Base-by-base conservation (phyloP, 2,888 invertebrate species). In the Heliconius charithonia region DNA sequence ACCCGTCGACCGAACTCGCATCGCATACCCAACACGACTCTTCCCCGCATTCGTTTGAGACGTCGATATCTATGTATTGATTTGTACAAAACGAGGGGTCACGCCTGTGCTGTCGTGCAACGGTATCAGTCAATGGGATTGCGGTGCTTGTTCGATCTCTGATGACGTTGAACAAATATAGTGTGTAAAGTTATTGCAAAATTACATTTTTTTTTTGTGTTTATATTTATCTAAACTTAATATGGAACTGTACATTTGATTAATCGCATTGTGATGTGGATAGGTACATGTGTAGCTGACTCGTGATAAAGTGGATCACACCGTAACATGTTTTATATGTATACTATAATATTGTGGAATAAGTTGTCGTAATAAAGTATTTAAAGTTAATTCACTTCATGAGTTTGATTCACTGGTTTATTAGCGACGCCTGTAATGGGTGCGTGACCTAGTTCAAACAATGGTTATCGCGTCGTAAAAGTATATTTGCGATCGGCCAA, bases 291-390 rank as follows among this genome's bases (percentile, higher is more conserved):
- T 88, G 90, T 92, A 92, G 93, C 91, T 91, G 93, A 93, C 92
- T 89, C 90, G 94, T 93, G 95, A 93, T 92, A 91, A 89, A 91
- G 89, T 92, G 92, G 92, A 94, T 94, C 94, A 93, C 94, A 93
- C 88, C 92, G 90, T 94, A 93, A 93, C 92, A 92, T 94, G 93
- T 94, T 94, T 94, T 94, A 91, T 93, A 94, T 94, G 93, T 94
- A 93, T 93, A 94, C 93, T 93, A 92, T 91, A 90, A 92, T 91
- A 90, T 90, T 93, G 92, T 94, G 94, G 93, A 92, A 92, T 94
- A 94, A 94, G 94, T 94, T 95, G 92, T 94, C 94, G 91, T 93
- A 95, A 95, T 95, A 95, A 95, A 95, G 94, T 94, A 94, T 95
- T 94, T 94, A 93, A 94, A 94, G 93, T 93, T 93, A 92, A 92